A percentile compares a stretch with the other conserved stretches of the same genome.
These are phyloP conservation scores for Stenopsyche tienmushanensis DNA, from an alignment of 1,140 invertebrate genomes.

Conservation along the genomic window DNA sequence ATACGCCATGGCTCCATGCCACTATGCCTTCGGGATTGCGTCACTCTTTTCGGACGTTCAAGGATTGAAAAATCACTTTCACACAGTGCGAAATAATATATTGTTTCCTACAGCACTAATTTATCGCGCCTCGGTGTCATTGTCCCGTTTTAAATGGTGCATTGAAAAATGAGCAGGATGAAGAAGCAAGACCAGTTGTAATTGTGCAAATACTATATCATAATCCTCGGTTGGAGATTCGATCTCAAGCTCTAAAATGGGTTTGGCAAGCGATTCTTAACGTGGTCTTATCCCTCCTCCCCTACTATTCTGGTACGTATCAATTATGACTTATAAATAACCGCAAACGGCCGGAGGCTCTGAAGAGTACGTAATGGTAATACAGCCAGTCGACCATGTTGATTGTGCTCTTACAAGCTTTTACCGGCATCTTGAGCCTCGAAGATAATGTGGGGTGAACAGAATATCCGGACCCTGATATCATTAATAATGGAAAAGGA, in stretches of 20 bases:
- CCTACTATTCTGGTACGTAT: conserved; percentile 17
- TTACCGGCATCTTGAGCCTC: not conserved
- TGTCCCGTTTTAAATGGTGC: too few relatives aligned
- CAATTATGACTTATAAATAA: conserved; percentile 31
- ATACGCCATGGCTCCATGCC: not conserved
- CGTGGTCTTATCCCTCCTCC: conserved; percentile 5
- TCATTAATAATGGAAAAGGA: too few relatives aligned
- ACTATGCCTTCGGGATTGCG: conserved; percentile 9
- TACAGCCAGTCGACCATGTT: not conserved
- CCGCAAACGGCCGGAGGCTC: conserved; percentile 17
- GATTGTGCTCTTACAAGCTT: conserved; percentile 5
- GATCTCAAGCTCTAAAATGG: not conserved
- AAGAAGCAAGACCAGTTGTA: not conserved
- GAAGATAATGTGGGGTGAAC: too few relatives aligned
- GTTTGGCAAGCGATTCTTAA: not conserved
- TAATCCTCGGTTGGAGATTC: not conserved
- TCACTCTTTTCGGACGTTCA: not conserved
- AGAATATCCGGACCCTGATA: too few relatives aligned
- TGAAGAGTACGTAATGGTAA: conserved; percentile 3
- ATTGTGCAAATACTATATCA: not conserved
- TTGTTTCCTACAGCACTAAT: too few relatives aligned
- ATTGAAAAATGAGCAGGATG: too few relatives aligned
- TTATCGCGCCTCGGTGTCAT: too few relatives aligned
- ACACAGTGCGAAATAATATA: not conserved
- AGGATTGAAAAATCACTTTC: not conserved